Base-by-base conservation (phyloP, 2,888 invertebrate genomes). In the Nephrocerus scutellatus region DNA sequence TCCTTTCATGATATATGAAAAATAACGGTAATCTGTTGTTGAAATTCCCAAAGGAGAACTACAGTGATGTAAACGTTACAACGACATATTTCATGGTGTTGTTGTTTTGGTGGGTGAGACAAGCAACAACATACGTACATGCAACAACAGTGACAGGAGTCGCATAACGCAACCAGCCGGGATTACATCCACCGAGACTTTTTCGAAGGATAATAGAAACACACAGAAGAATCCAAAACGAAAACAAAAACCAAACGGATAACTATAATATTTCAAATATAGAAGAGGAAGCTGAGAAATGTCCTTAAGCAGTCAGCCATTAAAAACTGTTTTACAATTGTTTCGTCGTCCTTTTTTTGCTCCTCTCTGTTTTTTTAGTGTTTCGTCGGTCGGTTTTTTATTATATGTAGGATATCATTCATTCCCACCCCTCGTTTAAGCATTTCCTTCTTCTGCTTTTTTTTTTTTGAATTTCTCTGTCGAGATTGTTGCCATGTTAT, bases 341-440 rank as follows among this genome's bases (percentile, higher is more conserved):
- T 10, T 14, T 29, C n/a, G n/a, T 36, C 29, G 13, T 20, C 8
- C 18, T n/a, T 23, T 23, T 6, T 16, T 18, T 37, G 9, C 24
- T 7, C 7, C 18, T 37, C 30, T 12, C 15, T 6, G 23, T 7
- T 6, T 25, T 30, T 30, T 18, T 22, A 10, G 13, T 30, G n/a
- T 25, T 30, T 18, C 22, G 12, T 10, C 22, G 3, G 14, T 25
- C 28, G 6, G 13, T 21, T 34, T 23, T 23, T 39, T 30, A 18
- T 34, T 12, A 15, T 16, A 6, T 19, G n/a, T 7, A 7, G 33
- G 24, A 18, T 33, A 33, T 33, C 25, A 21, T 33, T n/a, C 33
- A 23, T 21, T 33, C 33, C 23, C 22, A 32, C 22, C 21, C 15
- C 23, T 22, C 32, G 14, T 21, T 32, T 32, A 8, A 32, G 13